Evolutionary conservation across 2,888 invertebrate genomes (phyloP), one percentile per base, ranked within the genome.

Genomic region (Teleiodes luculella): DNA sequence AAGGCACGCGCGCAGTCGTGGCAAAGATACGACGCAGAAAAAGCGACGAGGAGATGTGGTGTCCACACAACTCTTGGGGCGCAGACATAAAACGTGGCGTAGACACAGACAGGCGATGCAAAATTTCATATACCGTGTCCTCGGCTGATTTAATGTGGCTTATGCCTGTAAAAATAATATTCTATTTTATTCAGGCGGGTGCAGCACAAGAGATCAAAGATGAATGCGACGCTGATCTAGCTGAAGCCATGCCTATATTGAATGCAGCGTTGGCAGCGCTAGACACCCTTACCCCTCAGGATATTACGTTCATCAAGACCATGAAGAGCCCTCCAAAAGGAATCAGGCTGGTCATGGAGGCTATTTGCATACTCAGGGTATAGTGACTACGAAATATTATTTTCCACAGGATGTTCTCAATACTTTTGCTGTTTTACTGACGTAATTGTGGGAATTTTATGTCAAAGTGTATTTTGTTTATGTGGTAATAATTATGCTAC

Each of bases 251-350:
- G 90, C 98, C 98, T 0, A 96, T 97, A 55, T 86, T 98, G 51
- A 95, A 97, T 74, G 91, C 94, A 1, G 98, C 98, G 0, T 81
- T 97, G 56, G 92, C 94, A 1, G 97, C 98, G 0, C 86, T 98
- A 2, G 95, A 98, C 67, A 97, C 98, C 0, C 90, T 98, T 28
- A 97, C 97, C 20, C 94, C 95, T 3, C 92, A 94, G 53, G 98
- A 97, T 74, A 97, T 99, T 60, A 95, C 97, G 2, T 93, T 97
- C 60, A 95, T 99, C 37, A 98, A 97, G 82, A 95, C 97, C 0
- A 98, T 99, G 98, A 98, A 97, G 89, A 97, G 95, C 87, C 98
- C 98, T 0, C 98, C 98, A 0, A 91, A 94, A 63, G 95, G 95
- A 18, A 95, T 99, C 6, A 96, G 95, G 70, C 87, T 96, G 20